Evolutionary conservation across 2,113 vertebrate genomes (phyloP), one percentile per base, ranked within the genome.

Genomic region (Pitta sordida): DNA sequence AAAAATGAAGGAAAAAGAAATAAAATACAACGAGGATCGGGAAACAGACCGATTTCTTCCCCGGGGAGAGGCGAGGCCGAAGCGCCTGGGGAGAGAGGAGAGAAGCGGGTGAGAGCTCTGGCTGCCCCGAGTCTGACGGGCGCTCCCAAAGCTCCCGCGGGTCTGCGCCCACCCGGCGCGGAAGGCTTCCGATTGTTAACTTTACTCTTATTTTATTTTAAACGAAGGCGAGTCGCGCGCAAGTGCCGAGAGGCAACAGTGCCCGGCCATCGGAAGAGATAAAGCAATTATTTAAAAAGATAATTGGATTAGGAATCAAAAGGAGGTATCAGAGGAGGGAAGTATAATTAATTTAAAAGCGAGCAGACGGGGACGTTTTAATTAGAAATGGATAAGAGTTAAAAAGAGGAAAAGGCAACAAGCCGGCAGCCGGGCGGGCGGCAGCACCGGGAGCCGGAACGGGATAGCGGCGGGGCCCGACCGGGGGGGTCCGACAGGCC

Each of bases 241-340:
- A 52, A 92, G 58, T 23, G 86, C 88, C 75, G 73, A 76, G 75
- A 80, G 83, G 94, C 84, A 76, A 41, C 77, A 68, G 91, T 22
- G 95, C 69, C 83, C 86, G 51, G 81, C 46, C 91, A 96, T 91
- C 91, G 94, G 69, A 89, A 90, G 68, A 91, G 95, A 96, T 91
- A 94, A 92, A 94, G 95, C 96, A 96, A 97, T 97, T 97, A 97
- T 97, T 96, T 94, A 81, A 93, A 96, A 95, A 94, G 96, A 96
- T 97, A 96, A 96, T 96, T 97, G 96, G 95, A 97, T 97, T 97
- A 97, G 92, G 94, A 96, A 96, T 94, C 95, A 83, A 94, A 97
- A 91, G 84, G 95, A 96, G 94, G 86, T 83, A 83, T 84, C 91
- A 88, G 94, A 96, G 86, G 90, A 88, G 95, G 91, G 86, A 83